A percentile compares a stretch with the other conserved stretches of the same genome.
Evolutionary conservation across 1,140 invertebrate species (phyloP).

Genomic region (Atta cephalotes): DNA sequence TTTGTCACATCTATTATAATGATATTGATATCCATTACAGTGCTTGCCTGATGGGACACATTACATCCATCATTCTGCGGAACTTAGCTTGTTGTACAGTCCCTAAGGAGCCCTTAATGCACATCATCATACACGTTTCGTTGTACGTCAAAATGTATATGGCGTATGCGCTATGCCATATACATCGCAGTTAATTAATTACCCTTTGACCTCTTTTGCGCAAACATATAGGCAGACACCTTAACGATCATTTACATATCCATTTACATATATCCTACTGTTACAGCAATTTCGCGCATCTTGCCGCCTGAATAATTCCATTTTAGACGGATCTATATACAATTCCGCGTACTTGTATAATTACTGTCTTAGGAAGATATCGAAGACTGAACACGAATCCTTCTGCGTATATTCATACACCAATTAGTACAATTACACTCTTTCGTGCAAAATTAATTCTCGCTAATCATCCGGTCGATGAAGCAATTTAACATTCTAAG

Average conservation of each 20-base stretch:
- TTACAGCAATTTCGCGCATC: slow-evolving; percentile 54
- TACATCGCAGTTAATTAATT: slow-evolving; percentile 58
- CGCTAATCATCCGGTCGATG: neutral
- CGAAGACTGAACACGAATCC: neutral
- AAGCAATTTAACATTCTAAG: neutral
- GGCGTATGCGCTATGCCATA: slow-evolving; percentile 10
- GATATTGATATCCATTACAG: slow-evolving; percentile 35
- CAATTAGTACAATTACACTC: slow-evolving; percentile 25
- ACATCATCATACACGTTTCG: slow-evolving; percentile 59
- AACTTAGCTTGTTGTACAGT: slow-evolving; percentile 59
- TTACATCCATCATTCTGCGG: slow-evolving; percentile 70
- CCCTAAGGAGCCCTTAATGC: slow-evolving; percentile 68
- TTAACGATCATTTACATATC: slow-evolving; percentile 65
- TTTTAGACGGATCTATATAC: slow-evolving; percentile 9
- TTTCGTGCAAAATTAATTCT: slow-evolving; percentile 24
- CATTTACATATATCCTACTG: slow-evolving; percentile 58
- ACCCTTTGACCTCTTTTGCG: slow-evolving; percentile 61
- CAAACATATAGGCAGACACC: slow-evolving; percentile 39
- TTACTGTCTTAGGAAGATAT: slow-evolving; percentile 38
- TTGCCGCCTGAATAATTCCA: slow-evolving; percentile 43
- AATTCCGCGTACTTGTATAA: slow-evolving; percentile 32
- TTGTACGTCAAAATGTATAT: slow-evolving; percentile 52
- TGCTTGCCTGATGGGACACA: slow-evolving; percentile 24
- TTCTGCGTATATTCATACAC: slow-evolving; percentile 24
- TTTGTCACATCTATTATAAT: slow-evolving; percentile 14